Base-by-base conservation (phyloP, 2,113 vertebrate species). In the Colaptes auratus region DNA sequence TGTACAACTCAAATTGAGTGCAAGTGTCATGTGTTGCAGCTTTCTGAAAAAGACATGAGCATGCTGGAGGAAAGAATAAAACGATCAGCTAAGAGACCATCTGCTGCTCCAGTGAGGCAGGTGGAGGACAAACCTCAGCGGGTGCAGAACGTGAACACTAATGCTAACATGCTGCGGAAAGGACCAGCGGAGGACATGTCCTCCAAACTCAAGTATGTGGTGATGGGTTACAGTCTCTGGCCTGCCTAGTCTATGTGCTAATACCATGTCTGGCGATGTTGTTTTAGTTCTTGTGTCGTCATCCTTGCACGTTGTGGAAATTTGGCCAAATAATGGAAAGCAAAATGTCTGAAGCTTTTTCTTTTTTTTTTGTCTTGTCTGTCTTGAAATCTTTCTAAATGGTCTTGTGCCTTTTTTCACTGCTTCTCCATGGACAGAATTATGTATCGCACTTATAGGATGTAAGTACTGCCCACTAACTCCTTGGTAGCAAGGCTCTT, bases 401-500 rank as follows among this genome's bases (percentile, higher is more conserved):
- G 97, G 97, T 98, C 98, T 98, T 98, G 98, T 98, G 97, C 97
- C 98, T 98, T 98, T 96, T 98, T 98, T 98, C 98, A 98, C 98
- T 98, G 98, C 98, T 98, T 98, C 98, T 98, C 98, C 96, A 97
- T 97, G 99, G 99, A 98, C 99, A 99, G 99, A 99, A 98, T 99
- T 98, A 99, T 99, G 99, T 99, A 99, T 99, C 99, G 99, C 98
- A 99, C 99, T 96, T 99, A 99, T 98, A 99, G 99, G 98, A 99
- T 99, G 99, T 99, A 99, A 99, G 99, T 99, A 99, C 98, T 97
- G 96, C 96, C 97, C 97, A 93, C 97, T 97, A 96, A 98, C 96
- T 97, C 94, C 96, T 98, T 96, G 92, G 97, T 97, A 97, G 98
- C 95, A 96, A 94, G 97, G 93, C 95, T 96, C 85, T 97, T 97